Percentiles rank a stretch among this genome's conserved stretches.
Evolutionary conservation across 2,888 invertebrate species (phyloP).

Genomic region (Drosophila crucigera): DNA sequence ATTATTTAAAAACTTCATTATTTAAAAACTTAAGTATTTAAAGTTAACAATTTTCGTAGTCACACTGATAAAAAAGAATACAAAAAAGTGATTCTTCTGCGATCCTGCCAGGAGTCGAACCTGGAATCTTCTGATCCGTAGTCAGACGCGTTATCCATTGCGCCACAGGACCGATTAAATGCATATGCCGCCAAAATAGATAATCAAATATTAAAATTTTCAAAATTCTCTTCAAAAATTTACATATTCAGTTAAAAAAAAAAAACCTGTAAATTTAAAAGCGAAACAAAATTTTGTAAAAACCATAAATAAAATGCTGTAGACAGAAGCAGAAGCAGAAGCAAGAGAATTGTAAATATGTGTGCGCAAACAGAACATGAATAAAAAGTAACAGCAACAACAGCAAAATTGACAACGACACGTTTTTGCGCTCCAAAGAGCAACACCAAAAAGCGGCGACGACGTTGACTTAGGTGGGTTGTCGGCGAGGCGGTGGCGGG

Average conservation of each 20-base stretch:
- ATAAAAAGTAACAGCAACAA: constrained; percentile 27
- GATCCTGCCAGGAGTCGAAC: constrained; percentile 86
- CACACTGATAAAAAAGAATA: not conserved
- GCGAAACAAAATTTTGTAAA: not conserved
- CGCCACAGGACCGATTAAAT: constrained; percentile 84
- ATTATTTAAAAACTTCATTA: too few relatives aligned
- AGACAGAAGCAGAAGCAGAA: constrained; percentile 13
- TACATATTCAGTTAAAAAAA: not conserved
- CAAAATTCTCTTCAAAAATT: not conserved
- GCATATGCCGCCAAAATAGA: not conserved
- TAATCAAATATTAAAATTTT: not conserved
- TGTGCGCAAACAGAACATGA: constrained; percentile 31
- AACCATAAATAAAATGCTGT: constrained; percentile 18
- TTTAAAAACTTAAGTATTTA: not conserved
- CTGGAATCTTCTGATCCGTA: constrained; percentile 86
- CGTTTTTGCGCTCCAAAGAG: constrained; percentile 71
- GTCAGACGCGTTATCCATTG: constrained; percentile 86
- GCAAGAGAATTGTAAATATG: constrained; percentile 36
- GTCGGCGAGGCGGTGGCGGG: not conserved
- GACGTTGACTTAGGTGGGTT: not conserved
- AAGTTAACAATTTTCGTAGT: not conserved
- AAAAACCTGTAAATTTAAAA: not conserved
- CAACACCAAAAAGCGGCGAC: constrained; percentile 16
- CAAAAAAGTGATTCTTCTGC: constrained; percentile 28
- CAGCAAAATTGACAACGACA: constrained; percentile 59